Base-by-base conservation (phyloP, 2,797 vertebrate species). In the Coregonus sp. region DNA sequence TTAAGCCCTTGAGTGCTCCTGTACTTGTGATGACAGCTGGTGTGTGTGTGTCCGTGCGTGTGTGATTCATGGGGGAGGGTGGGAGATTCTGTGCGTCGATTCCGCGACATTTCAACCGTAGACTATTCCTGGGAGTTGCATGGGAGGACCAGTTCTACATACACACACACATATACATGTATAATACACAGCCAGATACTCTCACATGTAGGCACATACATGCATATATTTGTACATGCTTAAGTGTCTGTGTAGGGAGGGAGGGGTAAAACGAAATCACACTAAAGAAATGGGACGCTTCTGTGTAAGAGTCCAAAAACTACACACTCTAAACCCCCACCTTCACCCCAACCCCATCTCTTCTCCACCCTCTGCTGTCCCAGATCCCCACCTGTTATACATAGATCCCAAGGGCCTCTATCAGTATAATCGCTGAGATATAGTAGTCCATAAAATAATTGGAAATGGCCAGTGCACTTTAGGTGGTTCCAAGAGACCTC, bases 381-480 rank as follows among this genome's bases (percentile, higher is more conserved):
- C 14, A 33, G 31, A 35, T 4, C 31, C 5, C 18, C 31, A 6
- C 4, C 18, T 15, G 54, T 59, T 15, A n/a, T n/a, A n/a, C 15
- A 59, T 33, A 33, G 31, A 33, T 16, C 56, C 56, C 4, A 59
- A n/a, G 4, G 56, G 56, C 4, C n/a, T 59, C n/a, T 33, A 33
- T 59, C 56, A 12, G 40, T 47, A 47, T 47, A 47, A 47, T 47
- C 9, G 9, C 40, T 47, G 40, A 47, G 40, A 47, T 47, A 47
- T 47, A 63, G 12, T 63, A 20, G 9, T 20, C 59, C 20, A 63
- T 63, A 20, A 63, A 25, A 63, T 3, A 63, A 63, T 25, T 63
- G 78, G 37, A 81, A 78, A 87, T 75, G 81, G 78, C 82, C 83
- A 82, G 86, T 87, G 86, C 84, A 86, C 77, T 87, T 84, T 81